A percentile compares a stretch with the other conserved stretches of the same genome.
phyloP scores from a whole-genome alignment of 2,113 vertebrate genomes.

The Melanerpes formicivorus region DNA sequence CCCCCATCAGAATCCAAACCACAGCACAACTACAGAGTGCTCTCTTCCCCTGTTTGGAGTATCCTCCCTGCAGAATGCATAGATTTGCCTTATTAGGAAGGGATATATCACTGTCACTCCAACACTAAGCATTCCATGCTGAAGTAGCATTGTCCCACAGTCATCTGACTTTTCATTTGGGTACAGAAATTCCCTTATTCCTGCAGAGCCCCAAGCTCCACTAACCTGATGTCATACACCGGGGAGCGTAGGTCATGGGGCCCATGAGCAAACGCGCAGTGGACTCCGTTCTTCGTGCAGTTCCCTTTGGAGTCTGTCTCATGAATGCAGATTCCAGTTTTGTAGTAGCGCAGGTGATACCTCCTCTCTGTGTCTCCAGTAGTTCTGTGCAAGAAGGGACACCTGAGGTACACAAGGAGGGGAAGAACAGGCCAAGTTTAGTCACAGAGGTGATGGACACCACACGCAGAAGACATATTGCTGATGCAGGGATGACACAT shows the following conservation, averaged over 20 bases:
- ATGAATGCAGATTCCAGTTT: conserved; percentile 97
- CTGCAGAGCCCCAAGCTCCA: neutral
- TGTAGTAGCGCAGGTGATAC: conserved; percentile 97
- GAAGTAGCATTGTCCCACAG: neutral
- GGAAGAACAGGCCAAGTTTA: neutral
- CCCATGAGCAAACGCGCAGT: conserved; percentile 97
- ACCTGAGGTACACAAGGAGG: conserved; percentile 73
- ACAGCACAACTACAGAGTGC: neutral
- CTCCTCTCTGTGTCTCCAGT: conserved; percentile 96
- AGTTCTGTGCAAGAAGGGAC: conserved; percentile 93
- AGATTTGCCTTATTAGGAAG: neutral
- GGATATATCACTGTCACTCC: neutral
- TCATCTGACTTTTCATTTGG: neutral
- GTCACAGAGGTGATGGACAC: neutral
- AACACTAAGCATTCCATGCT: neutral
- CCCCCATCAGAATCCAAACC: neutral
- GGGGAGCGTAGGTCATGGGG: conserved; percentile 95
- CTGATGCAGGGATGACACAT: neutral
- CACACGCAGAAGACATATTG: neutral
- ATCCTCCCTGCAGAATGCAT: neutral
- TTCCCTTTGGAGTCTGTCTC: conserved; percentile 97
- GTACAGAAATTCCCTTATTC: neutral
- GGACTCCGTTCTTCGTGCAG: conserved; percentile 96
- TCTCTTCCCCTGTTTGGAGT: neutral
- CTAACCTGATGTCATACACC: conserved; percentile 94